Evolutionary conservation across 2,113 vertebrate species (phyloP).

Genomic region (Dipodomys spectabilis): DNA sequence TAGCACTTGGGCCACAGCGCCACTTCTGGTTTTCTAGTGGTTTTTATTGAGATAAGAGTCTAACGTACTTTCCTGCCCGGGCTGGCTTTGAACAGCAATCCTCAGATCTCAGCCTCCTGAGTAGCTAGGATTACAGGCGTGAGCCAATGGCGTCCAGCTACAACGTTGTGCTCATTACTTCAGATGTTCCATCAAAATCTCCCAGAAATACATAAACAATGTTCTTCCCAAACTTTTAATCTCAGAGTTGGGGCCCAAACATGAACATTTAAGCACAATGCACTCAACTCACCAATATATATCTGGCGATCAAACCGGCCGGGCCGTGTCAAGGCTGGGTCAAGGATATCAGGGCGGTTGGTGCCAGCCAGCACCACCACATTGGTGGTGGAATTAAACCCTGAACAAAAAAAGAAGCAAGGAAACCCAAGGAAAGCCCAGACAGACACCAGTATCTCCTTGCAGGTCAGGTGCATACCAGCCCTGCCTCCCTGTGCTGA

Average conservation of each 20-base stretch:
- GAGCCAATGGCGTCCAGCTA: too few species aligned
- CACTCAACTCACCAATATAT: slow-evolving; percentile 86
- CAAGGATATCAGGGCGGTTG: slow-evolving; percentile 87
- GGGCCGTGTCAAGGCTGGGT: slow-evolving; percentile 88
- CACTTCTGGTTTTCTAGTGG: too few species aligned
- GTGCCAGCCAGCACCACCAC: slow-evolving; percentile 89
- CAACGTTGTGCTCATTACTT: too few species aligned
- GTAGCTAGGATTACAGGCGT: too few species aligned
- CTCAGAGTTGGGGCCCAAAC: not conserved
- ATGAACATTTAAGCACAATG: too few species aligned
- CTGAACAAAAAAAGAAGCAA: slow-evolving; percentile 71
- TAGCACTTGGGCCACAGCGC: too few species aligned
- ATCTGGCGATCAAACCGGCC: slow-evolving; percentile 91
- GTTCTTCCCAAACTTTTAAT: not conserved
- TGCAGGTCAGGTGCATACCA: not conserved
- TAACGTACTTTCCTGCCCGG: too few species aligned
- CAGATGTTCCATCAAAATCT: not conserved
- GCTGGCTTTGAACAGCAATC: too few species aligned
- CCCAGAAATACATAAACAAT: not conserved
- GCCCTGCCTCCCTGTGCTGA: not conserved
- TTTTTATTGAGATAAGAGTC: too few species aligned
- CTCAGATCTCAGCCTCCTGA: too few species aligned
- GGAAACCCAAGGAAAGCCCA: not conserved
- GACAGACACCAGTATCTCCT: not conserved
- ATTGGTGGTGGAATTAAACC: slow-evolving; percentile 88